Base-by-base conservation (phyloP, 2,797 vertebrate genomes). In the Lates japonicus region DNA sequence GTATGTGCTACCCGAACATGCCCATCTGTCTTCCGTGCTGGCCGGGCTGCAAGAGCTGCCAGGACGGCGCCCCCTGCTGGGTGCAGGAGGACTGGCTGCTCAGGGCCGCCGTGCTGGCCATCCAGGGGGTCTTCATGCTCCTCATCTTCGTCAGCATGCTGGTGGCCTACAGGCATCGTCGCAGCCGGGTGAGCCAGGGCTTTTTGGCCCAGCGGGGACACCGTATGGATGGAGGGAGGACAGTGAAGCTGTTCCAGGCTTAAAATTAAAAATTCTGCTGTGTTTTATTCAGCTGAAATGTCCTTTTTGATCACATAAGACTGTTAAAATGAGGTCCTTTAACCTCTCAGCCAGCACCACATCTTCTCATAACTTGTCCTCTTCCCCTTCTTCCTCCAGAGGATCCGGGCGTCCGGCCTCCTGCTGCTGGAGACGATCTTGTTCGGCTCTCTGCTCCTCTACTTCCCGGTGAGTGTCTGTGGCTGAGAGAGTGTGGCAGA, bases 371-470 rank as follows among this genome's bases (percentile, higher is more conserved):
- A 10, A 29, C 37, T 49, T 73, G 31, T 55, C 29, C 6, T 9
- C 14, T 22, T 61, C 80, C 82, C 80, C 71, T 14, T 52, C 20
- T 54, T 17, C 74, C 75, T 20, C 46, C 88, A 99, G 98, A 96
- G 96, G 79, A 98, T 99, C 88, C 95, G 96, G 39, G 95, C 97
- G 0, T 99, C 98, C 0, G 97, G 98, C 25, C 93, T 98, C 19
- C 62, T 98, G 80, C 95, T 99, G 76, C 94, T 99, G 93, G 98
- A 99, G 94, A 96, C 92, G 1, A 97, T 99, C 88, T 93, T 99
- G 76, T 98, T 98, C 39, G 98, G 98, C 20, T 98, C 97, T 31
- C 94, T 99, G 84, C 96, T 99, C 16, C 97, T 99, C 79, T 99
- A 99, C 93, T 99, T 99, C 86, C 97, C 98, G 0, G 98, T 99